These are phyloP conservation scores for Hypomecis punctinalis DNA, from an alignment of 2,888 invertebrate genomes.

Conservation along the genomic window DNA sequence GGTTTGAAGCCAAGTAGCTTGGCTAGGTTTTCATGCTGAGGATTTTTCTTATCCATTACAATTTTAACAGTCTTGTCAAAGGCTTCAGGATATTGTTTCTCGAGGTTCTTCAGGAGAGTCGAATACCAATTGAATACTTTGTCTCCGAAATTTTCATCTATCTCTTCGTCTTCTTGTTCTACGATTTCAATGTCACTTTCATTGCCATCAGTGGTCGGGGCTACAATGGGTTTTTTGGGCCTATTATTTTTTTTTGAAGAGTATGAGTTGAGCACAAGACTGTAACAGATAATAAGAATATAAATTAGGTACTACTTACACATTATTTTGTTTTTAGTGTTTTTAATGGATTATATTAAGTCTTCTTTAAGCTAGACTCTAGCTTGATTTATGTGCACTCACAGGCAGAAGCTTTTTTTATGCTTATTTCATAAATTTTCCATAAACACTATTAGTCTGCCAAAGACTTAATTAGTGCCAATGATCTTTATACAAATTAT, in stretches of 20 bases:
- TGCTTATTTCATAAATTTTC: no score
- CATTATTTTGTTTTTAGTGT: neutral
- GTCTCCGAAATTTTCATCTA: slow-evolving; percentile 49
- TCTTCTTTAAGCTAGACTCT: no score
- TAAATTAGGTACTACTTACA: neutral
- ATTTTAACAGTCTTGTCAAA: slow-evolving; percentile 89
- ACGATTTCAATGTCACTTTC: slow-evolving; percentile 79
- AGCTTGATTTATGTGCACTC: no score
- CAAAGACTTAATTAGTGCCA: no score
- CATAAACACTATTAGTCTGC: no score
- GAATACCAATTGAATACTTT: slow-evolving; percentile 83
- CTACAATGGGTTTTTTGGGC: slow-evolving; percentile 31
- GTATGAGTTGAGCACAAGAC: slow-evolving; percentile 77
- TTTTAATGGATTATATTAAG: no score
- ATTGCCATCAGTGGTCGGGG: slow-evolving; percentile 52
- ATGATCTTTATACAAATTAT: no score
- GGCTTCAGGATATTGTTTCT: slow-evolving; percentile 88
- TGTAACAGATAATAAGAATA: slow-evolving; percentile 53
- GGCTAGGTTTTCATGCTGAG: slow-evolving; percentile 67
- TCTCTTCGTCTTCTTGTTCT: slow-evolving; percentile 66
- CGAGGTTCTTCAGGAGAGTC: slow-evolving; percentile 85
- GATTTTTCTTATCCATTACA: slow-evolving; percentile 72
- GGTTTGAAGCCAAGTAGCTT: slow-evolving; percentile 83
- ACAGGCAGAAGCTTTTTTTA: no score
- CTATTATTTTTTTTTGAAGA: slow-evolving; percentile 33